Evolutionary conservation across 2,113 vertebrate species (phyloP).

Genomic region (Syrrhaptes paradoxus): DNA sequence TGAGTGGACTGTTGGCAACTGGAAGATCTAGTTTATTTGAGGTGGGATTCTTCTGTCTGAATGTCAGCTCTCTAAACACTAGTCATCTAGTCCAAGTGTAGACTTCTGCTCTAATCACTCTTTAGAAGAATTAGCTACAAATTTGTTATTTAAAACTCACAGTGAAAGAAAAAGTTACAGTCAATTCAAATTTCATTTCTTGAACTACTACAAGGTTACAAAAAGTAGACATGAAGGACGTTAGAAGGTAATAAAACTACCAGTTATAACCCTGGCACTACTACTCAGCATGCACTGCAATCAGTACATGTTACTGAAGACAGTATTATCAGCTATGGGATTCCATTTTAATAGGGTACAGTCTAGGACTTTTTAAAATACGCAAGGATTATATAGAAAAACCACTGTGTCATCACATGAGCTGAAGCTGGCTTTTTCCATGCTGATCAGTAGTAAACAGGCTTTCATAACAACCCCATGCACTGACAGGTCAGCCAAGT

Average conservation of each 20-base stretch:
- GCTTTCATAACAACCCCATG: not conserved
- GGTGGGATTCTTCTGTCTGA: not conserved
- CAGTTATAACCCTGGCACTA: not conserved
- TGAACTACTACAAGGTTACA: not conserved
- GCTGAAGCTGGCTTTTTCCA: not conserved
- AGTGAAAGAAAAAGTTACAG: not conserved
- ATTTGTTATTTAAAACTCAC: not conserved
- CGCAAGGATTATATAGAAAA: not conserved
- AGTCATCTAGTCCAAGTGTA: not conserved
- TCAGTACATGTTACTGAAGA: not conserved
- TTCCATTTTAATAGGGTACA: not conserved
- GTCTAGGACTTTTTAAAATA: not conserved
- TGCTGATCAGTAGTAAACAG: not conserved
- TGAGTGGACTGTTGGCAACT: not conserved
- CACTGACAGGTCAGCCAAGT: not conserved
- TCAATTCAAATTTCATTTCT: not conserved
- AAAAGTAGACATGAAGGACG: not conserved
- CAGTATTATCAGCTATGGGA: not conserved
- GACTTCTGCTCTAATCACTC: not conserved
- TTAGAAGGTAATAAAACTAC: not conserved
- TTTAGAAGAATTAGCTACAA: not conserved
- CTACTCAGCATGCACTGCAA: not conserved
- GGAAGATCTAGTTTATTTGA: not conserved
- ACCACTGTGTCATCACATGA: not conserved
- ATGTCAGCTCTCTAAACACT: not conserved